Conservation (phyloP, 2,113 vertebrate species). For the Labeo catla region DNA sequence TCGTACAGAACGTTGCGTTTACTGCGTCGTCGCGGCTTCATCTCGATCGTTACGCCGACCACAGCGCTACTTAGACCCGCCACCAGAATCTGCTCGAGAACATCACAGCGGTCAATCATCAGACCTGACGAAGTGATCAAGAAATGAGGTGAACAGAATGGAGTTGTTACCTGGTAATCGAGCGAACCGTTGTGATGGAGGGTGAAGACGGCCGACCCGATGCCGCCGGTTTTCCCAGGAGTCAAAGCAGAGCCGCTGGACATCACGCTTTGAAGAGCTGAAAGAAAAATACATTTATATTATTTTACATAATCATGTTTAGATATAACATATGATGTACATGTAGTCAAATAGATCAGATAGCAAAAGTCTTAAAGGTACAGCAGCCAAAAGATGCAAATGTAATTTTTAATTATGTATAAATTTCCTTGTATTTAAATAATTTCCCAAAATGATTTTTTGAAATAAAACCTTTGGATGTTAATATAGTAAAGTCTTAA, state of each 20-base stretch:
- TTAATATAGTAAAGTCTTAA: no score
- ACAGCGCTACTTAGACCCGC: constrained; percentile 84
- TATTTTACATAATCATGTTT: no score
- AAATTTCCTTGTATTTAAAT: no score
- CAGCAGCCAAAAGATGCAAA: no score
- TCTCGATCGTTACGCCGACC: constrained; percentile 86
- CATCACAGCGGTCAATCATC: neutral
- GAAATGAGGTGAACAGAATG: neutral
- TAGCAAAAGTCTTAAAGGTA: no score
- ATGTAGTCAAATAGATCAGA: no score
- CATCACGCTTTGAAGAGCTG: constrained; percentile 93
- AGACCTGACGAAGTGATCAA: neutral
- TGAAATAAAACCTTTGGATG: no score
- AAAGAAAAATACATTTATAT: neutral
- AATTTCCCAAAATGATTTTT: no score
- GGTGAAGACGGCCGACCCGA: constrained; percentile 85
- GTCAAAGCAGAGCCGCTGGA: constrained; percentile 86
- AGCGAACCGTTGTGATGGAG: constrained; percentile 91
- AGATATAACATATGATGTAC: no score
- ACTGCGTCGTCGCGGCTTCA: constrained; percentile 88
- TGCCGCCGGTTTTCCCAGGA: constrained; percentile 87
- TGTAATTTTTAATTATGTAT: no score
- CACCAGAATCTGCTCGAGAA: constrained; percentile 82
- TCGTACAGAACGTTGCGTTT: constrained; percentile 88
- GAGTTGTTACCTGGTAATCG: constrained; percentile 84